Evolutionary conservation across 2,797 vertebrate genomes (phyloP), one percentile per base, ranked within the genome.

Genomic region (Crocodylus rhombifer): DNA sequence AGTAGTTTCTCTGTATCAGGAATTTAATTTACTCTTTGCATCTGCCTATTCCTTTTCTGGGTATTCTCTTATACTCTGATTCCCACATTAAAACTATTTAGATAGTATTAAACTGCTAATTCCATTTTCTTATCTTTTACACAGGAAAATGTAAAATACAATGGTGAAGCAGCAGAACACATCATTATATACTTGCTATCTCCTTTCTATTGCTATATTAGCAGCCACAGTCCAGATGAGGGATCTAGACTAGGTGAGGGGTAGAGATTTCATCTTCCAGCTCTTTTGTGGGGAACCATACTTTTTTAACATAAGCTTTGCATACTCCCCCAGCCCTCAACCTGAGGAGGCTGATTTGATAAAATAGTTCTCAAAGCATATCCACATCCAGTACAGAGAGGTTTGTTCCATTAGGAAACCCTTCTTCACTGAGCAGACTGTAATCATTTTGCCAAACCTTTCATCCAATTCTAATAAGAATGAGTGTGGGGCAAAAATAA

Each of bases 401-500:
- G 2, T 75, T 87, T 80, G 65, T 89, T 95, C 84, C 89, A 79
- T 63, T 3, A 51, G 73, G 60, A 95, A 94, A 12, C 26, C 30
- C 4, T 65, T 74, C 63, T 78, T 85, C 36, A 83, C 36, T 65
- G 71, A 83, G 55, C 2, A 1, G 64, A 6, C 42, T 88, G 74
- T 42, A 82, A 62, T 1, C 8, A 15, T 8, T 55, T 78, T 88
- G 80, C 65, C 92, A 94, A 95, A 81, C 7, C 30, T 15, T 60
- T 88, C 64, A 57, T 74, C 60, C 74, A 56, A 42, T 71, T 30
- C 36, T 81, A 75, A 85, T 21, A 82, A 58, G 28, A 93, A 85
- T 64, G 30, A 88, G 5, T 26, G 42, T 14, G 65, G 71, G 89
- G 61, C 79, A 83, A 93, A 92, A 90, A 87, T 80, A 88, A 86